Base-by-base conservation (phyloP, 1,140 invertebrate genomes). In the Aphidius ervi region DNA sequence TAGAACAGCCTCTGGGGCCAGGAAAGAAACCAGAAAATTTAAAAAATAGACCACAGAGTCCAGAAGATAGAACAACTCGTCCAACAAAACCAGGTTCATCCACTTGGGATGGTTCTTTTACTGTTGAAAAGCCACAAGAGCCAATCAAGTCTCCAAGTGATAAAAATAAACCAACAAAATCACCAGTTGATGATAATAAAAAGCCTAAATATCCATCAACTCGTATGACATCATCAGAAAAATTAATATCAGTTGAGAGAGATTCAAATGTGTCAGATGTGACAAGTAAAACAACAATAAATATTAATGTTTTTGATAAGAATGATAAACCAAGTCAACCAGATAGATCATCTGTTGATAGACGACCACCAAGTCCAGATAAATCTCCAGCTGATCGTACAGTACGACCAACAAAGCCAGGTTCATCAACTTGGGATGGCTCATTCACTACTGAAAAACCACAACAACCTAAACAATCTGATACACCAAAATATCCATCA, bases 61-160 rank as follows among this genome's bases (percentile, higher is more conserved):
- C 62, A 39, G 54, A 47, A 49, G 46, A 9, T 9, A 8, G 20
- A 46, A 20, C 9, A 6, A 56, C 41, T 59, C 10, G 42, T 9
- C 46, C 31, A 37, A 62, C 61, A 48, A 74, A 71, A 23, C 79
- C 76, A 43, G 78, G 79, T 5, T 75, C 80, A 56, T 82, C 81
- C 0, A 69, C 76, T 5, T 83, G 81, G 81, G 82, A 83, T 48
- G 81, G 81, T 0, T 80, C 75, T 54, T 82, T 83, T 48, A 66
- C 81, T 9, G 59, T 66, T 9, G 81, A 82, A 67, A 77, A 78
- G 60, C 61, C 75, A 10, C 56, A 50, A 5, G 37, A 58, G 31
- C 37, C 60, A 10, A 46, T 45, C 9, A 50, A 31, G 7, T 42
- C 16, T 10, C 5, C 46, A 9, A 9, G 9, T 10, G 43, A 58